Percentiles rank a stretch among this genome's conserved stretches.
Conservation (phyloP, 2,797 vertebrate genomes). For the Dipus sagitta region DNA sequence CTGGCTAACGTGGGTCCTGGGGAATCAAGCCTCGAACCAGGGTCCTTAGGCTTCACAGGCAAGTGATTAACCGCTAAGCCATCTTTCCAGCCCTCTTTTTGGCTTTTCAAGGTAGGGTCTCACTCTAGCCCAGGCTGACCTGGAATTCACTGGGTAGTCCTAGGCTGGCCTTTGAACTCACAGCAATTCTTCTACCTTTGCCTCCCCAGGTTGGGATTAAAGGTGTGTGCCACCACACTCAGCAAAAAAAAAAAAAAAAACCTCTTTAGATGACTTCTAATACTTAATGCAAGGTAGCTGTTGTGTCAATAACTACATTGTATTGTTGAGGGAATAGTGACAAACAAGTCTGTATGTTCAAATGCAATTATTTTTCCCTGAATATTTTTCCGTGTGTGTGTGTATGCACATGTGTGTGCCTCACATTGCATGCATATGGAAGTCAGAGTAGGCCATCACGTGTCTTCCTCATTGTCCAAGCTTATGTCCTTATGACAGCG, state of each 20-base stretch:
- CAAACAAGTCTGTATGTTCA: neutral
- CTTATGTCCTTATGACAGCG: neutral
- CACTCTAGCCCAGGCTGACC: too few species aligned
- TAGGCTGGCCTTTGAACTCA: too few species aligned
- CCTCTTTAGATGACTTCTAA: neutral
- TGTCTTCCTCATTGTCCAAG: neutral
- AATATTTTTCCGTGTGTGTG: neutral
- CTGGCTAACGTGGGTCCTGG: too few species aligned
- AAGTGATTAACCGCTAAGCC: too few species aligned
- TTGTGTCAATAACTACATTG: neutral
- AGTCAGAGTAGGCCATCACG: neutral
- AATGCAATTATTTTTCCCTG: neutral
- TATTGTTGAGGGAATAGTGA: neutral
- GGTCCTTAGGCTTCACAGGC: too few species aligned
- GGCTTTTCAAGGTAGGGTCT: too few species aligned
- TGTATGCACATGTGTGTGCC: neutral
- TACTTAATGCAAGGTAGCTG: neutral
- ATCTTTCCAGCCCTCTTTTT: too few species aligned
- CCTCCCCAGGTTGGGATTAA: too few species aligned
- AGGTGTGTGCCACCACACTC: too few species aligned
- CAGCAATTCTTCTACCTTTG: too few species aligned
- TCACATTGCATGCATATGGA: neutral
- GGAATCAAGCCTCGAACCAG: too few species aligned
- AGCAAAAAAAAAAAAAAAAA: neutral
- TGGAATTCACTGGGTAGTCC: too few species aligned